Evolutionary conservation across 1,140 invertebrate species (phyloP), one percentile per base, ranked within the genome.

Genomic region (Aphis gossypii): DNA sequence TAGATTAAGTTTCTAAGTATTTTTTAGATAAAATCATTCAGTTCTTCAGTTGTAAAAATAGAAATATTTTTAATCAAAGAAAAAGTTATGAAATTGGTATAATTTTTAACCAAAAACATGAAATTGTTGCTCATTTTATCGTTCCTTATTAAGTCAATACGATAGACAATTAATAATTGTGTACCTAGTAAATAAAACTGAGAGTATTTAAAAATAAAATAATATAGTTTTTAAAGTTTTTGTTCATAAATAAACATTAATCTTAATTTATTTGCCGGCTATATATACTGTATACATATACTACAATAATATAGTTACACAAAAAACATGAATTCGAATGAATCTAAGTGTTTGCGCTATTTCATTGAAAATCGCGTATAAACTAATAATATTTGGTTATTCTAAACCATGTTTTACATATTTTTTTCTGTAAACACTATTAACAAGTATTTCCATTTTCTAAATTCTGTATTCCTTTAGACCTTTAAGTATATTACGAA

Each of bases 381-480:
- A 18, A 76, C 60, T 76, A 76, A n/a, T 76, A 76, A n/a, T 76
- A n/a, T 76, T 76, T 76, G 60, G 30, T 76, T 76, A 76, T 76
- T 76, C 60, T 76, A 35, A 76, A 76, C 30, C 60, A 76, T 76
- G 60, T 76, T 76, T n/a, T 76, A 76, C n/a, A 76, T 76, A 76
- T 76, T 76, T 76, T 51, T 76, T 76, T n/a, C 30, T 76, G 60
- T 76, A 76, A 76, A 76, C 60, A 76, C 60, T 76, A 76, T 76
- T 76, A 76, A 76, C 60, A 76, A n/a, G n/a, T 76, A 76, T 76
- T 76, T 76, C 60, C 60, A n/a, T 35, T 76, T n/a, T n/a, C 30
- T 68, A 68, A 68, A 68, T 68, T 68, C 30, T 76, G 4, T 76
- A 76, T 76, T 76, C 60, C 30, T n/a, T n/a, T 35, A 76, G n/a